Evolutionary conservation across 2,888 invertebrate species (phyloP).

Genomic region (Megastigmus dorsalis): DNA sequence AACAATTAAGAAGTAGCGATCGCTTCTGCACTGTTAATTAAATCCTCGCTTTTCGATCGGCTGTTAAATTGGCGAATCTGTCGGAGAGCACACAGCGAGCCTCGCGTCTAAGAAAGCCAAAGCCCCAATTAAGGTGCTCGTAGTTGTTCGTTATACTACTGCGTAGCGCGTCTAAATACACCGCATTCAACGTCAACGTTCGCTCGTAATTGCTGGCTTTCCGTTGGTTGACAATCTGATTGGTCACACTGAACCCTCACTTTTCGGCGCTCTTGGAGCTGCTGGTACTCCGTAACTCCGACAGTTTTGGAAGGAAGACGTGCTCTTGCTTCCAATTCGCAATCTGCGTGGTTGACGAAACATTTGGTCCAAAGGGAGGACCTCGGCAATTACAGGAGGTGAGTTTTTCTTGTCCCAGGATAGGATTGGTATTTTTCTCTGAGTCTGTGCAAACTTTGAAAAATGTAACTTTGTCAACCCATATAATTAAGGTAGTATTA

Average conservation of each 20-base stretch:
- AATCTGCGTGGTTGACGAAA: slow-evolving; percentile 20
- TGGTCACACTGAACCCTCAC: slow-evolving; percentile 37
- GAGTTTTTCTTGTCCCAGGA: not conserved
- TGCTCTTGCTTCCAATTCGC: not conserved
- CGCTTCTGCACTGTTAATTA: not conserved
- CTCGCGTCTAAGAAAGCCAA: not conserved
- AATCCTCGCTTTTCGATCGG: slow-evolving; percentile 3
- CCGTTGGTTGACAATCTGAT: slow-evolving; percentile 47
- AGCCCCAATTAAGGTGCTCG: slow-evolving; percentile 18
- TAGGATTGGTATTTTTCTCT: not conserved
- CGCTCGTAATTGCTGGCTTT: slow-evolving; percentile 46
- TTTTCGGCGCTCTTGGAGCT: not conserved
- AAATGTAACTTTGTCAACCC: slow-evolving; percentile 7
- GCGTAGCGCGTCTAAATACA: not conserved
- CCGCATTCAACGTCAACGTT: slow-evolving; percentile 26
- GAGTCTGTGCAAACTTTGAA: slow-evolving; percentile 4
- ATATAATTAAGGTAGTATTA: not conserved
- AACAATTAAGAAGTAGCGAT: slow-evolving; percentile 14
- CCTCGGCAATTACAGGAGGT: slow-evolving; percentile 4
- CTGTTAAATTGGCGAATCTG: slow-evolving; percentile 28
- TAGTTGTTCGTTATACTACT: slow-evolving; percentile 3
- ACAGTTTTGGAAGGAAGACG: not conserved
- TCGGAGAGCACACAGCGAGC: not conserved
- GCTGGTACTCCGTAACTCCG: not conserved
- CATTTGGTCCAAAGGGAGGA: slow-evolving; percentile 3